Conservation (phyloP, 92 coral and sea anemone species). For the Porites divaricata region DNA sequence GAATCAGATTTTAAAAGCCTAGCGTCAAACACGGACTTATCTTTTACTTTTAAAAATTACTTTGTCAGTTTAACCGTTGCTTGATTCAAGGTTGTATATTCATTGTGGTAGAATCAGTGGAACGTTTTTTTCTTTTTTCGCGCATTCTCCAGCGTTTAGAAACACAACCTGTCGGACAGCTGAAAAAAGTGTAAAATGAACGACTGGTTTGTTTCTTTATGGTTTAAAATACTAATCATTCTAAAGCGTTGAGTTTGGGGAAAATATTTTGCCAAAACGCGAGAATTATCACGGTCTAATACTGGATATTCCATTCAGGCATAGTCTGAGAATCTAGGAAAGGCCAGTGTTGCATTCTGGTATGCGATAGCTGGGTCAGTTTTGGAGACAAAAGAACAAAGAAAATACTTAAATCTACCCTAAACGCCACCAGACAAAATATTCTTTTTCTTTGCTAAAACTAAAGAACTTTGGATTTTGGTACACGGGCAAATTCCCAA, state of each 20-base stretch:
- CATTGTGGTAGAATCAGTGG: not conserved
- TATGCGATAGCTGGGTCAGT: constrained; percentile 13
- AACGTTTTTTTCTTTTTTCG: constrained; percentile 31
- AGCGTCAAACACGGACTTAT: not conserved
- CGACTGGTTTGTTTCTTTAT: constrained; percentile 3
- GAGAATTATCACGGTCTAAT: not conserved
- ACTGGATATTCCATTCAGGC: not conserved
- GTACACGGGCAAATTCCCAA: not conserved
- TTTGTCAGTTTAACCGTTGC: not conserved
- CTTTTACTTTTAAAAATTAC: not conserved
- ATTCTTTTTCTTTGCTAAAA: not conserved
- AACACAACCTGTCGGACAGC: constrained; percentile 47
- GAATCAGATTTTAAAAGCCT: not conserved
- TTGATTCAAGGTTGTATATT: constrained; percentile 23
- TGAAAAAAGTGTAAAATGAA: constrained; percentile 30
- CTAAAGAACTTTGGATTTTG: not conserved
- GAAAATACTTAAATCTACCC: not conserved
- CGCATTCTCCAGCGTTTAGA: constrained; percentile 28
- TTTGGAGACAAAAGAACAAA: constrained; percentile 28
- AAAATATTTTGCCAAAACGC: not conserved
- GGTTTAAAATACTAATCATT: constrained; percentile 6
- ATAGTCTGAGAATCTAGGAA: not conserved
- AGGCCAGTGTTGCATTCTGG: not conserved
- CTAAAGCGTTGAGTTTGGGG: not conserved
- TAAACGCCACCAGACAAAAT: constrained; percentile 1